Conservation (phyloP, 2,797 vertebrate genomes). For the Bucorvus abyssinicus region DNA sequence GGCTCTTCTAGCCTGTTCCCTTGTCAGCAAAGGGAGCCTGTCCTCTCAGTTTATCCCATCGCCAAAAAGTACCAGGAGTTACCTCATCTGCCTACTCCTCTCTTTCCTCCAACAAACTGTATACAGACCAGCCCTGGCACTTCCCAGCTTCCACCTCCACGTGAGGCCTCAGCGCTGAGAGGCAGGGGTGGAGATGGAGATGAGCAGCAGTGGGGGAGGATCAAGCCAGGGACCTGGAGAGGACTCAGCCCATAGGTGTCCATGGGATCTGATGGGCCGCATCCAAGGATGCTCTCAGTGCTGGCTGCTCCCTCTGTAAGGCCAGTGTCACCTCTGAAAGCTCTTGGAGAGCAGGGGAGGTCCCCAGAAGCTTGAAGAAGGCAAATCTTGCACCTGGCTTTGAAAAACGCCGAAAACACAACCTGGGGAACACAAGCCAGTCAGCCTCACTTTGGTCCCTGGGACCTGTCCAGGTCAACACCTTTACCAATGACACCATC, state of each 20-base stretch:
- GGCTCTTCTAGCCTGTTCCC: not conserved
- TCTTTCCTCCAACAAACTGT: not conserved
- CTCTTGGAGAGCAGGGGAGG: not conserved
- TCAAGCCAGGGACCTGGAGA: not conserved
- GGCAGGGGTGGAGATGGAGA: not conserved
- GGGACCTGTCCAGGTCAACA: not conserved
- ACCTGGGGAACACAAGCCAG: not conserved
- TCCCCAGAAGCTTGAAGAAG: not conserved
- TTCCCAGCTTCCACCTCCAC: not conserved
- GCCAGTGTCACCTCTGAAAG: not conserved
- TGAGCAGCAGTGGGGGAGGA: not conserved
- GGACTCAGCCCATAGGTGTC: not conserved
- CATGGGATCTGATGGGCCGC: not conserved
- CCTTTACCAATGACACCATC: not conserved
- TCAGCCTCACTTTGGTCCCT: not conserved
- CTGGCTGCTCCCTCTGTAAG: not conserved
- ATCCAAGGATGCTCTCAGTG: not conserved
- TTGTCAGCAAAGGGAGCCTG: not conserved
- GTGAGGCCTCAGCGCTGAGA: not conserved
- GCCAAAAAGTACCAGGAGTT: rapidly evolving
- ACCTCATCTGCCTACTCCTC: not conserved
- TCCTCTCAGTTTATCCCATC: not conserved
- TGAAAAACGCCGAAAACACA: not conserved
- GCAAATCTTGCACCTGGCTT: not conserved
- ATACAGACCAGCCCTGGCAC: not conserved